These are phyloP conservation scores for Cercopithecus mona DNA, from an alignment of 2,113 vertebrate species.

Conservation along the genomic window DNA sequence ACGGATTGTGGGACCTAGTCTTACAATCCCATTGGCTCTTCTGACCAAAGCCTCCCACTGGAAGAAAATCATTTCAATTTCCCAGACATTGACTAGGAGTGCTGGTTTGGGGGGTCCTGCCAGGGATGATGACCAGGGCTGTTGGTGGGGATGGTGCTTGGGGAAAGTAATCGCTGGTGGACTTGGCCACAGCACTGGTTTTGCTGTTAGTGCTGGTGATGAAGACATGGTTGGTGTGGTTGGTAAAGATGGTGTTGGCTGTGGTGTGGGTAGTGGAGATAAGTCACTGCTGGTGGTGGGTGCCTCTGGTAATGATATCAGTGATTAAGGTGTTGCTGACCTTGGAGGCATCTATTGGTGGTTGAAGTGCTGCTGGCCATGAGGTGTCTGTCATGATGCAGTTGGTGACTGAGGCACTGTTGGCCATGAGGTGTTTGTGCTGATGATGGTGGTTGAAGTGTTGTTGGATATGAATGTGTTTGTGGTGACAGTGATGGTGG, in stretches of 20 bases:
- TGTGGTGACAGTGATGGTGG: background rate
- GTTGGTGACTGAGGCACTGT: background rate
- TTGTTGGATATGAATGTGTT: background rate
- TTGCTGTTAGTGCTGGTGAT: too few species aligned
- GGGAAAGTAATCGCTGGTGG: fast-evolving
- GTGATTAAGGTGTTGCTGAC: background rate
- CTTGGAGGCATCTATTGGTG: fast-evolving
- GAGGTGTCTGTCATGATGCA: too few species aligned
- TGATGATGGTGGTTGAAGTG: too few species aligned
- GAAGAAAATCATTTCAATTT: background rate
- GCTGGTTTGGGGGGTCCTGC: background rate
- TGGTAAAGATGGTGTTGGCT: fast-evolving
- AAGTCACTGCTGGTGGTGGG: fast-evolving
- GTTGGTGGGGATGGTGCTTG: fast-evolving
- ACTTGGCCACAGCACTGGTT: background rate
- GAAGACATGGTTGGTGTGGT: fast-evolving
- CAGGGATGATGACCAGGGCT: fast-evolving
- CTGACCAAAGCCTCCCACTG: background rate
- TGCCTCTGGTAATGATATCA: background rate
- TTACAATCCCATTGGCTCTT: background rate
- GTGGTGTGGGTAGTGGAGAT: background rate
- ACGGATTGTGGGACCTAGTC: background rate
- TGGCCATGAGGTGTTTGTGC: background rate
- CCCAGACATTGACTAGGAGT: background rate
- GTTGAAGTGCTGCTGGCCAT: background rate